Percentiles rank a stretch among this genome's conserved stretches.
Conservation (phyloP, 2,113 vertebrate genomes). For the Hippocampus zosterae region DNA sequence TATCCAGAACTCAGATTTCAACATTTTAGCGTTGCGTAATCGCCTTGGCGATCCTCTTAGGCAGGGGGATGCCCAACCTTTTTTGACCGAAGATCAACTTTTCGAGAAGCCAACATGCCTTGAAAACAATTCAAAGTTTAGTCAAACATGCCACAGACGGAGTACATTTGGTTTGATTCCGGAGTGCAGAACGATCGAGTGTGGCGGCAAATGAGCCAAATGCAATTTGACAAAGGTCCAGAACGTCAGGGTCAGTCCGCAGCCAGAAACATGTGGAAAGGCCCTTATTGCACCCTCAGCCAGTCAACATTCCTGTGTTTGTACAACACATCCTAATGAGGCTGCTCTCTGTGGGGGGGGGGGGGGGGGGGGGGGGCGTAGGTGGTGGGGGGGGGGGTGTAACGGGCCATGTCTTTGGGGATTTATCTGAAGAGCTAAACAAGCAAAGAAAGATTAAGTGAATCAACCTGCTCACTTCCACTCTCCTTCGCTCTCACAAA, state of each 20-base stretch:
- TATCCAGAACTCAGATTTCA: constrained; percentile 25
- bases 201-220: constrained; percentile 49
- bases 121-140: neutral
- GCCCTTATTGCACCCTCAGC: constrained; percentile 28
- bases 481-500: neutral
- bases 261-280: constrained; percentile 47
- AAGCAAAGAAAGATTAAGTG: constrained; percentile 29
- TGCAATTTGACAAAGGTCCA: constrained; percentile 54
- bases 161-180: constrained; percentile 13
- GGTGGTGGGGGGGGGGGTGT: too few species aligned
- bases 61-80: too few species aligned
- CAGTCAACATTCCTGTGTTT: constrained; percentile 37
- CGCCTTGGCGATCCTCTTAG: neutral
- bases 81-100: neutral
- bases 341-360: constrained; percentile 44
- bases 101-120: neutral
- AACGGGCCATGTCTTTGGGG: constrained; percentile 31
- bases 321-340: constrained; percentile 64
- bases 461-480: constrained; percentile 23
- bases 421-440: constrained; percentile 42
- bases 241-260: constrained; percentile 46
- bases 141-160: constrained; percentile 23
- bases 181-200: constrained; percentile 35
- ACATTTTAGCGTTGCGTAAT: constrained; percentile 4
- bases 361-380: too few species aligned